Base-by-base conservation (phyloP, 2,113 vertebrate genomes). In the Pavo muticus region DNA sequence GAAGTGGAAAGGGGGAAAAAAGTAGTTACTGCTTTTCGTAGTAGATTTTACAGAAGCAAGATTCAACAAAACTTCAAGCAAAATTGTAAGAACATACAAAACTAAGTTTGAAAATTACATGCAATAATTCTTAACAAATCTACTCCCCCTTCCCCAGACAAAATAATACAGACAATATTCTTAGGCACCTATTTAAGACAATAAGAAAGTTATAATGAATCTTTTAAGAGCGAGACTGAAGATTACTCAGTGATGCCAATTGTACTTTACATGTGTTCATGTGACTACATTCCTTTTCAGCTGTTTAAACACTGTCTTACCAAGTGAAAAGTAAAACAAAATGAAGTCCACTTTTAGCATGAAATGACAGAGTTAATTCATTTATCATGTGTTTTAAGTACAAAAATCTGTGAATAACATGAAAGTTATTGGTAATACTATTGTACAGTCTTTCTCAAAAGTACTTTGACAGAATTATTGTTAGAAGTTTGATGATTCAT, bases 101-200 rank as follows among this genome's bases (percentile, higher is more conserved):
- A 90, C 14, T 54, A 72, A 71, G 72, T 67, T 44, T 82, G 13
- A 82, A 68, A 82, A 3, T 52, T 13, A 14, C 5, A 40, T 17
- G 12, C 8, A 13, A 3, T 65, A 21, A 2, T 74, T 82, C 17
- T 71, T 67, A 61, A 13, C 2, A 2, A 42, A 8, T 29, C 16
- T 57, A 30, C 15, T 8, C 3, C 1, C 3, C 3, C 16, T 1
- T 1, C 1, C 8, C 3, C 2, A 8, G 10, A 39, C 47, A 61
- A 29, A 4, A 47, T 9, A 57, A 14, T 16, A 45, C 7, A 27
- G 64, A 65, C 14, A 6, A 52, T 69, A 56, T 0, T 1, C 11
- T 76, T n/a, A 27, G 14, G 30, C 27, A 71, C 2, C 1, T 48
- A 19, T 63, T 86, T 74, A 87, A 86, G 29, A 11, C 3, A 64